phyloP scores from a whole-genome alignment of 2,888 invertebrate species.

The Eledona agricola region DNA sequence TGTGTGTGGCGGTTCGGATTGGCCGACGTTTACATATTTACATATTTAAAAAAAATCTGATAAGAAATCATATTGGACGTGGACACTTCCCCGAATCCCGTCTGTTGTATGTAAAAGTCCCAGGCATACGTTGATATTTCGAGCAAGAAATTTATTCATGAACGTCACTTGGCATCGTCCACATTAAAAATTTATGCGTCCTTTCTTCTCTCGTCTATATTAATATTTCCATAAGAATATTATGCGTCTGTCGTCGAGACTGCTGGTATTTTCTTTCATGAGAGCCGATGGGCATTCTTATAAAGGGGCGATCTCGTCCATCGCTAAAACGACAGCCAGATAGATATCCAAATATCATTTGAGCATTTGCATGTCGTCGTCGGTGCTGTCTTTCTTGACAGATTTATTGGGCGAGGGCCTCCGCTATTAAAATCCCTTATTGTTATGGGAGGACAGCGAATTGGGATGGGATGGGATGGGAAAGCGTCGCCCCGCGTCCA shows the following conservation, averaged over 20 bases:
- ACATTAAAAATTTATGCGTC: slow-evolving; percentile 56
- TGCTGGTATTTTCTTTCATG: slow-evolving; percentile 40
- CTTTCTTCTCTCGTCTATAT: slow-evolving; percentile 59
- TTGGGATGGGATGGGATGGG: too few species aligned
- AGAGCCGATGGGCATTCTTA: slow-evolving; percentile 49
- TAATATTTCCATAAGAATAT: slow-evolving; percentile 63
- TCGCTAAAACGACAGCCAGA: slow-evolving; percentile 32
- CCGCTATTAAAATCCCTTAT: slow-evolving; percentile 57
- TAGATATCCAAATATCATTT: slow-evolving; percentile 39
- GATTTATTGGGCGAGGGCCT: slow-evolving; percentile 58
- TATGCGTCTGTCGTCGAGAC: slow-evolving; percentile 59
- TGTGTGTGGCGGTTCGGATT: too few species aligned
- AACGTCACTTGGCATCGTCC: slow-evolving; percentile 23
- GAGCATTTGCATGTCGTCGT: slow-evolving; percentile 60
- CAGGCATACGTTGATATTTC: slow-evolving; percentile 16
- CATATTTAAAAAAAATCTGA: too few species aligned
- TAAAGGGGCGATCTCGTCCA: slow-evolving; percentile 34
- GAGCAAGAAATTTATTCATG: slow-evolving; percentile 28
- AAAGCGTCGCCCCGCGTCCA: slow-evolving; percentile 38
- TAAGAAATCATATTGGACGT: too few species aligned
- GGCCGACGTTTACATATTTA: too few species aligned
- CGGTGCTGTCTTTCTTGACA: slow-evolving; percentile 57
- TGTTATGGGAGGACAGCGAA: slow-evolving; percentile 50
- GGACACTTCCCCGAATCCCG: neutral
- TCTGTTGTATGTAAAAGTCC: slow-evolving; percentile 9